These are phyloP conservation scores for Trididemnum clinides DNA, from an alignment of 23 tunicate genomes.

Conservation along the genomic window DNA sequence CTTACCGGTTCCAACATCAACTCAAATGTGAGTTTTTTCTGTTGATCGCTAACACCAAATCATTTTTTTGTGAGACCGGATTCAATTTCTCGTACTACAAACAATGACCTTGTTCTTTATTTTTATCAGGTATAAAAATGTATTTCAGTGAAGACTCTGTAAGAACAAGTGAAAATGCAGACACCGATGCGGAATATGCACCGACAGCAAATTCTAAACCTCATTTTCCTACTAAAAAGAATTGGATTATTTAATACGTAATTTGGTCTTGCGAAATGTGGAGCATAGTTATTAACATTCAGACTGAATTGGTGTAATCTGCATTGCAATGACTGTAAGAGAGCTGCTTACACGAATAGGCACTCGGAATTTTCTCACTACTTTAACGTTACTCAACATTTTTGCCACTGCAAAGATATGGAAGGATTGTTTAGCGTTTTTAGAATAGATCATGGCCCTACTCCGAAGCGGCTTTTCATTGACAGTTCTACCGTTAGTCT, in stretches of 20 bases:
- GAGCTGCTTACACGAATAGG: constrained; percentile 14
- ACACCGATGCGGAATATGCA: no score
- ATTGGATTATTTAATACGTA: constrained; percentile 11
- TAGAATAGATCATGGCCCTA: constrained; percentile 23
- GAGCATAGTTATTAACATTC: constrained; percentile 28
- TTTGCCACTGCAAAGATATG: constrained; percentile 5
- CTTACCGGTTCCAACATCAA: no score
- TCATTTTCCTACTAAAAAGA: constrained; percentile 16
- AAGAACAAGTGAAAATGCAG: no score
- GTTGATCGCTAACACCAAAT: no score
- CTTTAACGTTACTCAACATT: background rate
- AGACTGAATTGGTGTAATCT: constrained; percentile 27
- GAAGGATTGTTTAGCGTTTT: constrained; percentile 16
- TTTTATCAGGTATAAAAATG: no score
- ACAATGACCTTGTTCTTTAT: no score
- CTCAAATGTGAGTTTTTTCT: no score
- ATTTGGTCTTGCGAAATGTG: constrained; percentile 18
- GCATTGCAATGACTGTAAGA: constrained; percentile 24
- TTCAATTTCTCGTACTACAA: no score
- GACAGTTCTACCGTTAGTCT: constrained; percentile 22
- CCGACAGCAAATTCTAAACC: constrained; percentile 6
- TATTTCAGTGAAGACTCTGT: no score
- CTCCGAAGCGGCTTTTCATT: constrained; percentile 15
- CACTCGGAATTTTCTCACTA: constrained; percentile 16
- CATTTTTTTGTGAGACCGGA: no score